Evolutionary conservation across 1,140 invertebrate species (phyloP).

Genomic region (Brachionus rotundiformis): DNA sequence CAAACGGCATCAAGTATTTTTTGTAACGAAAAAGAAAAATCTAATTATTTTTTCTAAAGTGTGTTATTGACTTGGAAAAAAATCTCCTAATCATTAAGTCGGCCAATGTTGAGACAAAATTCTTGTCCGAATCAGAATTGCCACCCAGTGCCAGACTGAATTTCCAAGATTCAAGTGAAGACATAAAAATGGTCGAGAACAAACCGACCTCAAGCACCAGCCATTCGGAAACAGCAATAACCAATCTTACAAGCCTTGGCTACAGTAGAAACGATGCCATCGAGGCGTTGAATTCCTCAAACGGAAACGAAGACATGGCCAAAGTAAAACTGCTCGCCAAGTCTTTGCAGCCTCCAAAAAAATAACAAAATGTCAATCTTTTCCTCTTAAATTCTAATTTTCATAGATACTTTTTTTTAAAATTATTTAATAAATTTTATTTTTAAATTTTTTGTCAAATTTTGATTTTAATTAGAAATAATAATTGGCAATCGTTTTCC

Average conservation of each 20-base stretch:
- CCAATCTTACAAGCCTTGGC: background rate
- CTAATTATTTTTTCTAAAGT: conserved; percentile 66
- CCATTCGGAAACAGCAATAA: background rate
- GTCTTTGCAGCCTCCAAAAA: conserved; percentile 6
- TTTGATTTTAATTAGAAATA: background rate
- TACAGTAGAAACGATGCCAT: background rate
- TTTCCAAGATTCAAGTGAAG: background rate
- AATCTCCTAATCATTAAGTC: conserved; percentile 91
- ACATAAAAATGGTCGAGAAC: background rate
- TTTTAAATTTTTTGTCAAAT: background rate
- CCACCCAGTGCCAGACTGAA: conserved; percentile 66
- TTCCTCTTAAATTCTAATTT: background rate
- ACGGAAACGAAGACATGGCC: conserved; percentile 22
- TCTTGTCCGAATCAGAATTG: conserved; percentile 82
- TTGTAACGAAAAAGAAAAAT: background rate
- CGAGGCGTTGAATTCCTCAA: conserved; percentile 24
- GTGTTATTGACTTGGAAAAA: conserved; percentile 85
- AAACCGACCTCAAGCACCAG: background rate
- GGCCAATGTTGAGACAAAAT: conserved; percentile 85
- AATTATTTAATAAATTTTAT: conserved; percentile 20
- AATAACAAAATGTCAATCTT: background rate
- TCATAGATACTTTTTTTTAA: background rate
- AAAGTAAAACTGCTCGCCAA: conserved; percentile 40
- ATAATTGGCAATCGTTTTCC: background rate
- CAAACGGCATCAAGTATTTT: conserved; percentile 74